Base-by-base conservation (phyloP, 2,797 vertebrate species). In the Pantherophis vulpinus region DNA sequence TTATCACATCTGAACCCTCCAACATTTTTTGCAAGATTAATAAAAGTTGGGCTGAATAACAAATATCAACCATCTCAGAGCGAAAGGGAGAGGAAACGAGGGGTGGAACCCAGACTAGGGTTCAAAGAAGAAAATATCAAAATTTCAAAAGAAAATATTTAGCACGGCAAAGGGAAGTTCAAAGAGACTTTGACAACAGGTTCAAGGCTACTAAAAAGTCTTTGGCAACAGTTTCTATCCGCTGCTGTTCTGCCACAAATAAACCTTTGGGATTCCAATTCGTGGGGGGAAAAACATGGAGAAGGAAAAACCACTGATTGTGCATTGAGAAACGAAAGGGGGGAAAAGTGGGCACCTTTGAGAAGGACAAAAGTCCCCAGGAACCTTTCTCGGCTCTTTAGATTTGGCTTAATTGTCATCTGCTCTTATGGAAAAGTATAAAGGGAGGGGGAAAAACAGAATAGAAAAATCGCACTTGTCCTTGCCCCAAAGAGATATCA, bases 1-100 rank as follows among this genome's bases (percentile, higher is more conserved):
- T 99, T 98, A 99, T 99, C 98, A 98, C 98, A 98, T 98, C 98
- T 97, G 93, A 97, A 98, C 97, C 96, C 96, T 61, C 83, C 97
- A 47, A n/a, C 42, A 20, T 98, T 56, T 42, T 98, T 98, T 98
- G 98, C 98, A 98, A 98, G 97, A 98, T 98, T 98, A 98, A 98
- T 98, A 98, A 98, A 98, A 98, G 97, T 98, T 97, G 96, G 56
- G 94, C 96, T 97, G 98, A 98, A 98, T 98, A 96, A 97, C 97
- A 98, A 98, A 96, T 95, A 98, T 98, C 97, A 98, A 98, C 98
- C 98, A 98, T 98, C 97, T 95, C 95, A 93, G 92, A 95, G 93
- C 95, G 92, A 37, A 61, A 94, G 91, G 18, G 92, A 97, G 95
- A 92, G 94, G 29, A 93, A 96, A 95, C 94, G 92, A 91, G 93